Evolutionary conservation across 1,140 invertebrate species (phyloP).

Genomic region (Holotrichia oblita): DNA sequence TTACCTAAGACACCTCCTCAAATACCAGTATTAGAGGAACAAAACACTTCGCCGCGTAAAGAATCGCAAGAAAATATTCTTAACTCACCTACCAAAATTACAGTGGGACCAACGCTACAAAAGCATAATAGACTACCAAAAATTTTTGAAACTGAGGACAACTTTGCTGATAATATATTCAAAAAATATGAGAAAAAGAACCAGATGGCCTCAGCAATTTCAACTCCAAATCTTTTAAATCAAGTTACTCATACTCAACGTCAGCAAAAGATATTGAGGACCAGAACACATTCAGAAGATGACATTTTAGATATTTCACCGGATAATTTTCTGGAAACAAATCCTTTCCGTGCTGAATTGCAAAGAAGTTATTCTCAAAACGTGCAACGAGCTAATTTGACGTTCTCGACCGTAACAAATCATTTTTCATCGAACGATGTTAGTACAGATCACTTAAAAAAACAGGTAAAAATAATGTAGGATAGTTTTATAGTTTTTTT

Average conservation of each 20-base stretch:
- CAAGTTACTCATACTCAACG: neutral
- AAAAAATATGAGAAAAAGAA: conserved; percentile 29
- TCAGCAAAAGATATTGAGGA: neutral
- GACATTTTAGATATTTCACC: neutral
- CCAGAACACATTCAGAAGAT: conserved; percentile 1
- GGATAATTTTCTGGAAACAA: conserved; percentile 24
- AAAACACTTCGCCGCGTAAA: conserved; percentile 41
- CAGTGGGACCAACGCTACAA: neutral
- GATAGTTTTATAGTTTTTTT: neutral
- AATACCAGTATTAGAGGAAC: conserved; percentile 43
- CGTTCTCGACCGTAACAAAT: neutral
- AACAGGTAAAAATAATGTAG: conserved; percentile 33
- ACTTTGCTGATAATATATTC: conserved; percentile 32
- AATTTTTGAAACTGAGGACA: neutral
- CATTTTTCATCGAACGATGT: neutral
- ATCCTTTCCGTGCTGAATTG: conserved; percentile 11
- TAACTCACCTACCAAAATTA: conserved; percentile 41
- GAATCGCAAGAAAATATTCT: conserved; percentile 58
- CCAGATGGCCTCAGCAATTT: neutral
- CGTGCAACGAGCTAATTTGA: neutral
- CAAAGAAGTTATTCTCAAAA: conserved; percentile 15
- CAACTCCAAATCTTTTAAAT: conserved; percentile 30
- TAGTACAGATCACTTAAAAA: neutral
- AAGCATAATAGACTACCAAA: neutral
- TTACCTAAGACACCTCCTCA: conserved; percentile 53